Evolutionary conservation across 2,113 vertebrate genomes (phyloP), one percentile per base, ranked within the genome.

Genomic region (Catharus bicknelli): DNA sequence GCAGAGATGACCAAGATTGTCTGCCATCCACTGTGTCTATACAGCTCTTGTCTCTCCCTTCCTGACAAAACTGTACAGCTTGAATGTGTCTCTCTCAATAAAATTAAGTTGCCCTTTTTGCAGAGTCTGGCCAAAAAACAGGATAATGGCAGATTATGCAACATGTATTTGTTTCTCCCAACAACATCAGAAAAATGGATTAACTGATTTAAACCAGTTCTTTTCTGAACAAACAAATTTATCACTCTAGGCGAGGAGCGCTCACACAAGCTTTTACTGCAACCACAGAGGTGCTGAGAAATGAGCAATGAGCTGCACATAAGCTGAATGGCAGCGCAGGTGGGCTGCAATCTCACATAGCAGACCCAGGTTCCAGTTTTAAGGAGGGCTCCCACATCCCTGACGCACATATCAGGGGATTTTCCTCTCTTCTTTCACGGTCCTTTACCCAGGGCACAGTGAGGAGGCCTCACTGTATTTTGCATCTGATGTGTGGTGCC

Each of bases 211-310:
- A 93, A 94, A 77, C 59, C 57, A 38, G 59, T 80, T 80, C 63
- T 92, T 63, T 61, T 94, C 68, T 70, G 87, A 93, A 63, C 73
- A 95, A 95, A 94, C 42, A 79, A 92, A 92, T 87, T 63, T 30
- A 88, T 70, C 79, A 94, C 87, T 94, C 91, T 43, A 67, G 59
- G 36, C 1, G 0, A 79, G 21, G 8, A 90, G 50, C 20, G 74
- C 53, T 90, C 87, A 83, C 40, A 48, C 36, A 74, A 66, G 75
- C 53, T 94, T 90, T 90, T 63, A 63, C 45, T 89, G 67, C 50
- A 82, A 42, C 36, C 3, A 5, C 61, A 61, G 42, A 82, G 62
- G 55, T 68, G 29, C 77, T 87, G n/a, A 90, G 34, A 70, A 40
- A 73, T 45, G 84, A 87, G 78, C 29, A 83, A 59, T 40, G 47